Evolutionary conservation across 2,113 vertebrate genomes (phyloP), one percentile per base, ranked within the genome.

Genomic region (Trogon melanurus): DNA sequence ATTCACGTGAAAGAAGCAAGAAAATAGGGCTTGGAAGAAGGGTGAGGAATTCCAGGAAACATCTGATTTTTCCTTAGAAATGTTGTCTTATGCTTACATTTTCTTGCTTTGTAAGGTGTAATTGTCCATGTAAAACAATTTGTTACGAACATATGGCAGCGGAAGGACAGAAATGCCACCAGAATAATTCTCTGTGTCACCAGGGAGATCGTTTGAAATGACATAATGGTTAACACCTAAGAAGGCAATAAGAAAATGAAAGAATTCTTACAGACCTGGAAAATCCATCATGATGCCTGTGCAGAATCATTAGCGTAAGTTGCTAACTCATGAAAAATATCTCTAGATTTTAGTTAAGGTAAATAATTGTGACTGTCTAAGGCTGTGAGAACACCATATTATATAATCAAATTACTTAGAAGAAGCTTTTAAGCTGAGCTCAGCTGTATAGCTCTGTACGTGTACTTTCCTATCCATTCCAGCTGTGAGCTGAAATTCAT

Each of bases 61-160:
- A 0, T 80, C 47, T 91, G 21, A 56, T 61, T 83, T 92, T 93
- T 69, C 69, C 53, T 91, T 81, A 65, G 16, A 67, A 86, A 4
- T 66, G 26, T 54, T 85, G 16, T 70, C 41, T 13, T 73, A 53
- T 20, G 56, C 87, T 75, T 81, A 51, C 47, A 61, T 88, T 93
- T 88, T 85, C 44, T 87, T 91, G 36, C 29, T 91, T 92, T 89
- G 53, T 92, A 91, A 82, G 61, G 87, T 61, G 50, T 34, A 94
- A 83, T 91, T 91, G 89, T 25, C 78, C 95, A 85, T 95, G 81
- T 85, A 94, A 92, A 96, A 72, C 66, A 81, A 91, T 89, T 96
- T 95, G 70, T 82, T 95, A 48, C 47, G 89, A 82, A 89, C 83
- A 93, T 95, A 90, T 94, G 90, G 82, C 62, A 69, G 57, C 17